Evolutionary conservation across 2,113 vertebrate genomes (phyloP), one percentile per base, ranked within the genome.

Genomic region (Herpailurus yagouaroundi): DNA sequence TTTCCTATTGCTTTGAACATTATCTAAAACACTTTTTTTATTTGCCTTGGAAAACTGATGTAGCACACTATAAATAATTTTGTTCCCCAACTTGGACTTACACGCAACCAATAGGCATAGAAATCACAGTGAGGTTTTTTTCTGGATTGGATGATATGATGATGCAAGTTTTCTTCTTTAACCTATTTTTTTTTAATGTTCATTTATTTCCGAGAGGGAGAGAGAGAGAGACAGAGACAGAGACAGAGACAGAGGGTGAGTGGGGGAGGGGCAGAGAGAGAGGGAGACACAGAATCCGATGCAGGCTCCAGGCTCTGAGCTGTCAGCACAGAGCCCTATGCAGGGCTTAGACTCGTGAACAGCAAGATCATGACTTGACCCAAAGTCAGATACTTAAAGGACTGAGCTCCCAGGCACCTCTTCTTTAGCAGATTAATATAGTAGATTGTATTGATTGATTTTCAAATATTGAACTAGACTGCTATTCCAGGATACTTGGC

Each of bases 21-120:
- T 73, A 63, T 82, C 45, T 97, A 96, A 89, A 7, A 41, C 3
- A 31, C 60, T 38, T 68, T 12, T 96, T 80, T 66, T 69, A 71
- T 81, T 95, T 92, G 55, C 5, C 57, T 82, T 68, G n/a, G 23
- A 83, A 89, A 83, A 90, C 55, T 95, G 9, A 79, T 86, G 25
- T 63, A 68, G 6, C 25, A 83, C 77, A 60, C 27, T 48, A 64
- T 48, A 64, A 94, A 76, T 71, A 79, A 83, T 60, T 79, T 60
- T 86, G 21, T 83, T 94, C 41, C 13, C 74, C 21, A 89, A 63
- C 12, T 89, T 92, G 3, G 29, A 73, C 12, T 81, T 89, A 68
- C 2, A 73, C 15, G 79, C 68, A 71, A 16, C 66, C 18, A 93
- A 76, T 12, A 50, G 45, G 2, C 14, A 36, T 85, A 81, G 45